A percentile compares a stretch with the other conserved stretches of the same genome.
These are phyloP conservation scores for Andrena camellia DNA, from an alignment of 2,888 invertebrate species.

Conservation along the genomic window DNA sequence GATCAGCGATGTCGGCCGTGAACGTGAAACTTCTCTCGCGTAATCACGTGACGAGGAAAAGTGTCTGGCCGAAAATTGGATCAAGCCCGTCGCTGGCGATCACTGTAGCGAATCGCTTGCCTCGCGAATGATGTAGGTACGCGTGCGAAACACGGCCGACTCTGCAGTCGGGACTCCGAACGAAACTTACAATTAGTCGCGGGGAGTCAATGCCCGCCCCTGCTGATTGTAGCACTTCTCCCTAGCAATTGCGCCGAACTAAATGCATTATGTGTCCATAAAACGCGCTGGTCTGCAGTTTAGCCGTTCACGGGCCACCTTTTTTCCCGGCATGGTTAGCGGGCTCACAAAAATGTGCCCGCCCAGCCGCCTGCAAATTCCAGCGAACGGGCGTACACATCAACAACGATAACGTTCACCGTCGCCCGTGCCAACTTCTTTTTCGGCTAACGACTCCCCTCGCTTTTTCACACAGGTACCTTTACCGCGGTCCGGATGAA, in stretches of 20 bases:
- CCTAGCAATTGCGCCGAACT: constrained; percentile 39
- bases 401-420: not conserved
- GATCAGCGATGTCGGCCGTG: too few relatives aligned
- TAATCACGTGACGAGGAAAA: not conserved
- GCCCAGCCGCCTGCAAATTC: not conserved
- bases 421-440: not conserved
- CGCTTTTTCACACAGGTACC: not conserved
- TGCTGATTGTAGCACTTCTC: constrained; percentile 57
- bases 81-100: constrained; percentile 12
- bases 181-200: constrained; percentile 42
- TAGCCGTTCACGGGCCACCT: constrained; percentile 17
- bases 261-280: constrained; percentile 48
- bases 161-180: constrained; percentile 23
- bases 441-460: not conserved
- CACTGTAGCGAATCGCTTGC: constrained; percentile 19
- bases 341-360: constrained; percentile 7
- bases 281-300: constrained; percentile 25
- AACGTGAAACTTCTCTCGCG: too few relatives aligned
- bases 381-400: constrained; percentile 3
- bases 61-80: constrained; percentile 1
- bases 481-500: not conserved
- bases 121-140: constrained; percentile 22
- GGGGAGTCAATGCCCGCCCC: constrained; percentile 47
- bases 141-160: constrained; percentile 4
- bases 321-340: not conserved